These are phyloP conservation scores for Ictalurus furcatus DNA, from an alignment of 2,113 vertebrate species.

Conservation along the genomic window DNA sequence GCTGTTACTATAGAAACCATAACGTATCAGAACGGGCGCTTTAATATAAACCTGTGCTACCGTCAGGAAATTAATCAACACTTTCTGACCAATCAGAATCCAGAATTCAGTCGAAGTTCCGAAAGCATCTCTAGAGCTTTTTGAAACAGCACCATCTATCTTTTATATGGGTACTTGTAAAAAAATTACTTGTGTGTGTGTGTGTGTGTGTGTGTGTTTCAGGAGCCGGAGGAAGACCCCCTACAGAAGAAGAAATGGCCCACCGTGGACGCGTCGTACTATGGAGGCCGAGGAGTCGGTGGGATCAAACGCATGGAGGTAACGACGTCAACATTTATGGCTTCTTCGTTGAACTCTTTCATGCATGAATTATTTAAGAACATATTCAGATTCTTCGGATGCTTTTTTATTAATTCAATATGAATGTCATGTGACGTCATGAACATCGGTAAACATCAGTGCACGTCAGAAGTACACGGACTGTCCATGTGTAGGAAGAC, in stretches of 20 bases:
- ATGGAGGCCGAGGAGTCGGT: conserved; percentile 90
- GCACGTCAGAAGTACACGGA: neutral
- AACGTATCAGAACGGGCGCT: neutral
- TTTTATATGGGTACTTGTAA: neutral
- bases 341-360: neutral
- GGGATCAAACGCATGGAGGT: conserved; percentile 99
- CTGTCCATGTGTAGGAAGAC: neutral
- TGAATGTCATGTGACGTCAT: neutral
- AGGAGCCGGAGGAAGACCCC: conserved; percentile 82
- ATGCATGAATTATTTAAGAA: neutral
- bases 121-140: neutral
- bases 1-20: neutral
- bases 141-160: neutral
- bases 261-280: conserved; percentile 96
- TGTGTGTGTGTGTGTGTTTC: conserved; percentile 2
- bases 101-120: neutral
- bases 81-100: neutral
- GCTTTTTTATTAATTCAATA: neutral
- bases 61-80: neutral
- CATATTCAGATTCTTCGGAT: neutral
- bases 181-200: neutral
- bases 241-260: conserved; percentile 90
- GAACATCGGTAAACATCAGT: neutral
- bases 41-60: neutral
- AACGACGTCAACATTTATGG: neutral